Percentiles rank a stretch among this genome's conserved stretches.
Conservation (phyloP, 2,113 vertebrate species). For the Panurus biarmicus region DNA sequence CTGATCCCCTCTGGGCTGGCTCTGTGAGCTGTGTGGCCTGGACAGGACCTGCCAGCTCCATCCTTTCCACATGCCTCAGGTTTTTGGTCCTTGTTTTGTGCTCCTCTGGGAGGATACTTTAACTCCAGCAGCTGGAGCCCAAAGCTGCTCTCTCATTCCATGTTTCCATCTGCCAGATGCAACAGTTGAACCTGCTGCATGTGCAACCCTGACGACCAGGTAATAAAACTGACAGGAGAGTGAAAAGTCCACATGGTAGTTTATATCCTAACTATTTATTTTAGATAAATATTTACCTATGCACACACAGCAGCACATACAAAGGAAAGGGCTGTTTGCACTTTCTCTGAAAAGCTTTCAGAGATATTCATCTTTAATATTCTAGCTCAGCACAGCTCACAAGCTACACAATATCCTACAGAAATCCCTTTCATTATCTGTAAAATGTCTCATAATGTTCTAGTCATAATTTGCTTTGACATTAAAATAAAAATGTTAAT, state of each 20-base stretch:
- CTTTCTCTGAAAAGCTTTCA: background rate
- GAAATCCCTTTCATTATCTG: constrained; percentile 14
- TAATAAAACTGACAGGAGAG: background rate
- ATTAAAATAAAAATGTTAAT: constrained; percentile 34
- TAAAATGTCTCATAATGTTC: background rate
- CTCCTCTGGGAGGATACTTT: background rate
- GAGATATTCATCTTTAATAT: background rate
- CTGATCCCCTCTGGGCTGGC: background rate
- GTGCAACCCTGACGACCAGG: background rate
- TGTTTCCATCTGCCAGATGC: background rate
- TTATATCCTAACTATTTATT: background rate
- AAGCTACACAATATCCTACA: background rate
- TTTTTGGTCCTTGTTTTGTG: background rate
- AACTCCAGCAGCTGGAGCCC: background rate
- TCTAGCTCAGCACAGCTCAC: background rate
- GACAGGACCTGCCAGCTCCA: background rate
- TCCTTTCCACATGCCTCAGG: background rate
- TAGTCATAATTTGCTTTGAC: constrained; percentile 18
- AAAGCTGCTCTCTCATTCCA: background rate
- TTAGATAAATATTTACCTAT: background rate
- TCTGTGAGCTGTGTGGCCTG: background rate
- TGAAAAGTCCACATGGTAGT: background rate
- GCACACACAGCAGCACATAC: background rate
- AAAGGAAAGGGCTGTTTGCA: background rate
- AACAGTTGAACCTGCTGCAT: background rate